phyloP scores from a whole-genome alignment of 2,113 vertebrate species.

The Takifugu bimaculatus region DNA sequence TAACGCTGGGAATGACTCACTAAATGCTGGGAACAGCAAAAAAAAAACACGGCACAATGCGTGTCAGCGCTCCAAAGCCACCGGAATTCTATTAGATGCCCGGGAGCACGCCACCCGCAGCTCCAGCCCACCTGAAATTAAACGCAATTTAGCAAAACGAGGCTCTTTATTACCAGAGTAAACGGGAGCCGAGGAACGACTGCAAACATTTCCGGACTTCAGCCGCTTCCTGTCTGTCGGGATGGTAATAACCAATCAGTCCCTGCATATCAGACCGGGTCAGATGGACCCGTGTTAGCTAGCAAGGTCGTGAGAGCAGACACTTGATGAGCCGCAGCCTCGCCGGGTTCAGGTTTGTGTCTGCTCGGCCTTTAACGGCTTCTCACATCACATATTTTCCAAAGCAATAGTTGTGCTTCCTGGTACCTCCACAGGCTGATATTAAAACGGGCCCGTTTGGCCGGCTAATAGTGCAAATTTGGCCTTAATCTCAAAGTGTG shows the following conservation, averaged over 20 bases:
- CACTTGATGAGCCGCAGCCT: slow-evolving; percentile 28
- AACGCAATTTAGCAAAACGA: slow-evolving; percentile 56
- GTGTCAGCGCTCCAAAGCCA: slow-evolving; percentile 61
- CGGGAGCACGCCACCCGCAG: slow-evolving; percentile 47
- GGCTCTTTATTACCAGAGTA: slow-evolving; percentile 38
- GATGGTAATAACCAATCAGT: background rate
- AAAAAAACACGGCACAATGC: slow-evolving; percentile 42
- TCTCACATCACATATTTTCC: slow-evolving; percentile 33
- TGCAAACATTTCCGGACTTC: slow-evolving; percentile 6
- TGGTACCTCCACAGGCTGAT: slow-evolving; percentile 15
- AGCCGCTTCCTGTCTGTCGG: slow-evolving; percentile 10
- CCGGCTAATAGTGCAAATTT: slow-evolving; percentile 30
- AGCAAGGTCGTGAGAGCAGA: slow-evolving; percentile 48
- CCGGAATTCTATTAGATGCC: slow-evolving; percentile 59
- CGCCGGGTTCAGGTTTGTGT: slow-evolving; percentile 40
- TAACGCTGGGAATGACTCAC: slow-evolving; percentile 65
- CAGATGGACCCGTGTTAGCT: slow-evolving; percentile 48
- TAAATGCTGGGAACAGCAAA: slow-evolving; percentile 50
- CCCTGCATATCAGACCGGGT: slow-evolving; percentile 27
- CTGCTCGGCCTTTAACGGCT: slow-evolving; percentile 48
- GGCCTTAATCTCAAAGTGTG: slow-evolving; percentile 9
- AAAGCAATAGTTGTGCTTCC: slow-evolving; percentile 43
- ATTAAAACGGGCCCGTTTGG: background rate
- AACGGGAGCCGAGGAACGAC: slow-evolving; percentile 36
- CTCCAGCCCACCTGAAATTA: slow-evolving; percentile 51